Evolutionary conservation across 2,113 vertebrate genomes (phyloP).

Genomic region (Galeopterus variegatus): DNA sequence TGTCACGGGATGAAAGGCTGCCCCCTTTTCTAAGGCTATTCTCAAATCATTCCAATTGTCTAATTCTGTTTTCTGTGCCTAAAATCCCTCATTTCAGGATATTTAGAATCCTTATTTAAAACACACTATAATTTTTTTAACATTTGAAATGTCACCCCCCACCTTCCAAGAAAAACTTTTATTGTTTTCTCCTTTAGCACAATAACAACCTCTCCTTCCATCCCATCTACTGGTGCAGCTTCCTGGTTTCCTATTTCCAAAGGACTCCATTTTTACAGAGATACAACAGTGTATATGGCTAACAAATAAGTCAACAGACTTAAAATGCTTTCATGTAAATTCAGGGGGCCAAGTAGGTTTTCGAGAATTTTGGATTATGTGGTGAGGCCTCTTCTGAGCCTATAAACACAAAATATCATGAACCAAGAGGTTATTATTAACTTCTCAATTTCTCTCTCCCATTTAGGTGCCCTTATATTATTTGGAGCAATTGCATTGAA

Average conservation of each 20-base stretch:
- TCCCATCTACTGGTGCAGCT: neutral
- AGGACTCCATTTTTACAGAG: neutral
- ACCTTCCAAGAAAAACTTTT: neutral
- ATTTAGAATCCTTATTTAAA: constrained; percentile 48
- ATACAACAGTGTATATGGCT: neutral
- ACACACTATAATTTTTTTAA: neutral
- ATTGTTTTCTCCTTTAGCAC: neutral
- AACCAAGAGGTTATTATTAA: constrained; percentile 40
- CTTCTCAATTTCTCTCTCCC: constrained; percentile 27
- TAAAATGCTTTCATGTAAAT: constrained; percentile 10
- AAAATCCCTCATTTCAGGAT: neutral
- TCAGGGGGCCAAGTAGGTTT: neutral
- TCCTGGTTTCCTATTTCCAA: neutral
- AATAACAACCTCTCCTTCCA: neutral
- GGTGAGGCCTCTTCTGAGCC: neutral
- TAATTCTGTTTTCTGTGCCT: constrained; percentile 22
- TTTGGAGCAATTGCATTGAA: constrained; percentile 95
- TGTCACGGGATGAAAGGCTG: neutral
- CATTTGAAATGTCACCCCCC: neutral
- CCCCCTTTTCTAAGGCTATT: neutral
- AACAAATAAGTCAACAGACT: neutral
- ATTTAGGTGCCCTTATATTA: constrained; percentile 94
- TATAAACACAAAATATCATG: neutral
- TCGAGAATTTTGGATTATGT: neutral
- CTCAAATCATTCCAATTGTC: neutral